Conservation (phyloP, 2,888 invertebrate genomes). For the Ditylenchus weischeri region DNA sequence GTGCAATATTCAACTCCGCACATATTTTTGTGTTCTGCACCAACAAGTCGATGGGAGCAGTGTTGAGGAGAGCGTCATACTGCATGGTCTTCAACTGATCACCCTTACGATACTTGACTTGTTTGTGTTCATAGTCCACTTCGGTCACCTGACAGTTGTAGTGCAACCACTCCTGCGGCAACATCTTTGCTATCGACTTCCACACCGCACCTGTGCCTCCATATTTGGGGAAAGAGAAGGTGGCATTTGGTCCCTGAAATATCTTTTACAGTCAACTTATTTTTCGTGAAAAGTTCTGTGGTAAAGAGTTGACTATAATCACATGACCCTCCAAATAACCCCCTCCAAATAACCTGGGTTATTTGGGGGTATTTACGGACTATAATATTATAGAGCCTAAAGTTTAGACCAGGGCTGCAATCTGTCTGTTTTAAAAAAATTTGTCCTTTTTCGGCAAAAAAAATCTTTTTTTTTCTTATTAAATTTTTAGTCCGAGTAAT, state of each 20-base stretch:
- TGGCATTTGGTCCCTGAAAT: conserved; percentile 43
- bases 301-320: too few relatives aligned
- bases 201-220: conserved; percentile 59
- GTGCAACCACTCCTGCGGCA: conserved; percentile 52
- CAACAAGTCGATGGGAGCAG: conserved; percentile 52
- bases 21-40: conserved; percentile 51
- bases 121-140: conserved; percentile 34
- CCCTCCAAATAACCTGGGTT: too few relatives aligned
- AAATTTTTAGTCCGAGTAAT: too few relatives aligned
- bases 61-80: conserved; percentile 53
- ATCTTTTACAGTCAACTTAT: too few relatives aligned
- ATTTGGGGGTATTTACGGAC: too few relatives aligned
- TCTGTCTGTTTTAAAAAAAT: too few relatives aligned
- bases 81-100: conserved; percentile 27
- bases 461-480: too few relatives aligned
- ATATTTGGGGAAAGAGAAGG: conserved; percentile 56
- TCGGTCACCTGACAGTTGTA: conserved; percentile 46
- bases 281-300: too few relatives aligned
- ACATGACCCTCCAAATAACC: too few relatives aligned
- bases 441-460: too few relatives aligned
- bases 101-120: conserved; percentile 35
- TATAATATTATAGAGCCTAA: too few relatives aligned
- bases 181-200: conserved; percentile 52
- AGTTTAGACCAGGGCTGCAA: too few relatives aligned
- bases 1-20: conserved; percentile 43